phyloP scores from a whole-genome alignment of 2,113 vertebrate species.

The Aviceda subcristata region DNA sequence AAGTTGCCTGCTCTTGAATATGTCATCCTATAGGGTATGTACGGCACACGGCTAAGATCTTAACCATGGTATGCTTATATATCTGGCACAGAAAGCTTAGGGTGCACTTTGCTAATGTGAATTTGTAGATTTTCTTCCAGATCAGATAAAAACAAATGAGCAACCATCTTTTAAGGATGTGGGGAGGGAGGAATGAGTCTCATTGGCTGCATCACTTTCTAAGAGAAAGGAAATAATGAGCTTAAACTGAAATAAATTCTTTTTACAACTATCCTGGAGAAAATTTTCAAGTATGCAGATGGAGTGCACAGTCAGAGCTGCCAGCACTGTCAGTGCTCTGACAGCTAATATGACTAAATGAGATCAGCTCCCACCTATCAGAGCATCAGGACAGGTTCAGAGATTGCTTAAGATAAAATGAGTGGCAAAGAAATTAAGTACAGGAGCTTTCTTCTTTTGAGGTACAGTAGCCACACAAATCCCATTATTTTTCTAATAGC shows the following conservation, averaged over 20 bases:
- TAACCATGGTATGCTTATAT: not conserved
- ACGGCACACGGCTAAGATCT: not conserved
- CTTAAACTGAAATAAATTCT: constrained; percentile 46
- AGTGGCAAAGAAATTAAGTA: constrained; percentile 18
- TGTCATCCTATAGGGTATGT: not conserved
- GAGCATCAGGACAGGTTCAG: not conserved
- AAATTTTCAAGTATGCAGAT: constrained; percentile 31
- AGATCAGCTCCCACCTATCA: constrained; percentile 21
- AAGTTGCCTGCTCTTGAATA: not conserved
- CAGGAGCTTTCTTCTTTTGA: constrained; percentile 11
- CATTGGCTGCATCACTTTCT: constrained; percentile 20
- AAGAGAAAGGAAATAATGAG: constrained; percentile 53
- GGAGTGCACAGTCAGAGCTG: not conserved
- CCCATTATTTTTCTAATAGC: constrained; percentile 48
- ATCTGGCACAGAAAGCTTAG: not conserved
- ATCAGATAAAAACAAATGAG: constrained; percentile 24
- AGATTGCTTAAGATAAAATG: constrained; percentile 48
- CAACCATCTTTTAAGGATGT: not conserved
- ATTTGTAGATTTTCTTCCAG: constrained; percentile 50
- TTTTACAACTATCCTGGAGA: constrained; percentile 44
- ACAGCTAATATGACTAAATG: constrained; percentile 18
- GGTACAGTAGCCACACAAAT: constrained; percentile 4
- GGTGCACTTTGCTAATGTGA: not conserved
- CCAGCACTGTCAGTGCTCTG: constrained; percentile 22
- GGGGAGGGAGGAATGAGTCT: not conserved